Conservation (phyloP, 1,140 invertebrate genomes). For the Potamilus streckersoni region DNA sequence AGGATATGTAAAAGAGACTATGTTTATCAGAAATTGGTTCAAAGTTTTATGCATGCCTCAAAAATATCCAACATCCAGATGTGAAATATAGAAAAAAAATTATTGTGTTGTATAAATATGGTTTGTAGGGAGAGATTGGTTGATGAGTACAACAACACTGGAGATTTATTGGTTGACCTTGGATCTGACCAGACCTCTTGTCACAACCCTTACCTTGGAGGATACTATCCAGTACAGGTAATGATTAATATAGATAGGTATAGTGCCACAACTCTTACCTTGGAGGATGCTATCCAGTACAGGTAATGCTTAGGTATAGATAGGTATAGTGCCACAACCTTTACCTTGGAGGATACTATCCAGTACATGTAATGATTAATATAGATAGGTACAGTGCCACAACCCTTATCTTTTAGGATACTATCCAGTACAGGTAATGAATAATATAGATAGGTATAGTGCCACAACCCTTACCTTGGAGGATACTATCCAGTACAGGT, state of each 20-base stretch:
- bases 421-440: constrained; percentile 72
- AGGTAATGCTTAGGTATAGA: constrained; percentile 39
- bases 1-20: too few species aligned
- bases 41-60: neutral
- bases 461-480: too few species aligned
- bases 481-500: constrained; percentile 75
- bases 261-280: too few species aligned
- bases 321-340: too few species aligned
- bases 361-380: constrained; percentile 37
- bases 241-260: neutral
- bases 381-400: constrained; percentile 54
- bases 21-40: too few species aligned
- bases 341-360: too few species aligned
- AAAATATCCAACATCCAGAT: neutral
- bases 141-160: constrained; percentile 71
- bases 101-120: neutral
- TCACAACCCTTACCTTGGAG: constrained; percentile 77
- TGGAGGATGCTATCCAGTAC: constrained; percentile 74
- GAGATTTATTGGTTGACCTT: constrained; percentile 75
- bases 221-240: constrained; percentile 77
- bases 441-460: neutral
- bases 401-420: too few species aligned
- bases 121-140: constrained; percentile 72
- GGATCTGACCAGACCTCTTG: constrained; percentile 80
- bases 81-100: neutral